Base-by-base conservation (phyloP, 2,113 vertebrate species). In the Tachycineta bicolor region DNA sequence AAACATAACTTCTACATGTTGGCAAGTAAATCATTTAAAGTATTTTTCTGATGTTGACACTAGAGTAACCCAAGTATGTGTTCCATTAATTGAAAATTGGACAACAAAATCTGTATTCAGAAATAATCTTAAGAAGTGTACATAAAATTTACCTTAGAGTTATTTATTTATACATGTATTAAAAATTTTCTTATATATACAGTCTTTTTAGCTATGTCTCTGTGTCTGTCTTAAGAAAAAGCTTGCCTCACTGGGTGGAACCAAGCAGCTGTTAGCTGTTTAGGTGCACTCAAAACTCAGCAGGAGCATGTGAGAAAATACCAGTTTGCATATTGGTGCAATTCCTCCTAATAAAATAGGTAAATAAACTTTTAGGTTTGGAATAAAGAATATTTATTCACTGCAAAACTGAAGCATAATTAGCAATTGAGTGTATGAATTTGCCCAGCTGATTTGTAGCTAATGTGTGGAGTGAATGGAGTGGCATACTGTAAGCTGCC, bases 1-100 rank as follows among this genome's bases (percentile, higher is more conserved):
- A 97, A 96, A 81, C 97, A 98, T 79, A 97, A 97, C 97, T 98
- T 98, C 97, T 98, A 98, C 98, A 98, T 98, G 98, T 98, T 98
- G 98, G 98, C 98, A 98, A 98, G 98, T 98, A 98, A 98, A 98
- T 98, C 96, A 95, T 98, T 90, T 97, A 81, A 96, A 94, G 53
- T 84, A 80, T 94, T 95, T 89, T 91, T 89, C 82, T 84, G 46
- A 47, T 58, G 78, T 37, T 58, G 39, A 47, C 20, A 24, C 46
- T 78, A 29, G 21, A 67, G 34, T 83, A 58, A 68, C 14, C 11
- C 16, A 50, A 78, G 46, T 58, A 21, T n/a, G 7, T 60, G 28
- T 86, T 90, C n/a, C 10, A 59, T 53, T 94, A 70, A 29, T 83
- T 52, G 8, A 56, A 85, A 39, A 60, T 8, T 63, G 31, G 15